Base-by-base conservation (phyloP, 2,113 vertebrate genomes). In the Vanacampus margaritifer region DNA sequence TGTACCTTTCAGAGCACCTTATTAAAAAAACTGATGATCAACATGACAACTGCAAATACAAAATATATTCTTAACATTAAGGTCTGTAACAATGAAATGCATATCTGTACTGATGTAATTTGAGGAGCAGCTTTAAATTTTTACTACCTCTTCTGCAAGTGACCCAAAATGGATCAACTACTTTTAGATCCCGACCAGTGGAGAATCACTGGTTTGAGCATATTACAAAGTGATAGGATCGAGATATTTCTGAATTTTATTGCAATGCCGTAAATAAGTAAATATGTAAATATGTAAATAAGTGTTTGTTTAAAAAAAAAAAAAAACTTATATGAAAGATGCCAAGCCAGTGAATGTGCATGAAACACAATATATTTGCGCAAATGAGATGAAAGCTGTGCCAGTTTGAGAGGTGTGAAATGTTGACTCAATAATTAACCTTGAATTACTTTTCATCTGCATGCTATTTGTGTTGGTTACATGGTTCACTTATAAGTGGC, bases 361-460 rank as follows among this genome's bases (percentile, higher is more conserved):
- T 72, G 74, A 58, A 63, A 12, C 16, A 19, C 41, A 62, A 36
- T 13, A 32, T 32, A 32, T 32, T 32, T 32, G 28, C 28, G 28
- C 28, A n/a, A 58, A 58, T 16, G 14, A 19, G 56, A 58, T 63
- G 36, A 61, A 63, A 72, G 23, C 48, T 1, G 16, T 19, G 10
- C 57, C 28, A 35, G 19, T 64, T 2, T 17, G 64, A 12, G 48
- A 16, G 43, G 45, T 46, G 41, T n/a, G 10, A 60, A 37, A 60
- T 60, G 35, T 37, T 21, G 3, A 58, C 2, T 9, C 7, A 1
- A n/a, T 13, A 13, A 5, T 77, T 84, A 72, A 64, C 26, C 63
- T 59, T 71, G 71, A 79, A 83, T 79, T 72, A 76, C 65, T 68
- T 72, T 74, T 78, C 69, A 77, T 74, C 32, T 54, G 35, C 61